Conservation (phyloP, 2,797 vertebrate species). For the Mycteria americana region DNA sequence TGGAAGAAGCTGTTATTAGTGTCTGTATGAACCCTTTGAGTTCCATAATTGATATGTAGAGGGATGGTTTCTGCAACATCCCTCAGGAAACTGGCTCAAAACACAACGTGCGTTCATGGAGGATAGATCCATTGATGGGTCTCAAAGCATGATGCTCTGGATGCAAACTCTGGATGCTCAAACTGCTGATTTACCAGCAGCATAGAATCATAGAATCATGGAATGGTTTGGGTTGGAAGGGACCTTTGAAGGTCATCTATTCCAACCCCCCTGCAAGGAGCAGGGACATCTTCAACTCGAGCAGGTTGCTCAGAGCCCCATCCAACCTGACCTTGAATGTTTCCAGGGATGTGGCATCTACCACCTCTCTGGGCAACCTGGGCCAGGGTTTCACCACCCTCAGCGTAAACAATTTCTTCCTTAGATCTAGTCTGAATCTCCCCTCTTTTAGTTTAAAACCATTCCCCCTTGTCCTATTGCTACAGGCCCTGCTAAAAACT, state of each 20-base stretch:
- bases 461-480: too few relatives aligned
- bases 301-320: background rate
- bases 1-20: background rate
- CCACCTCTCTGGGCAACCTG: background rate
- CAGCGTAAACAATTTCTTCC: rapidly evolving
- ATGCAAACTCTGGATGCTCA: background rate
- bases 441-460: too few relatives aligned
- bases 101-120: rapidly evolving
- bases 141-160: background rate
- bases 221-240: background rate
- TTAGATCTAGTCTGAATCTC: too few relatives aligned
- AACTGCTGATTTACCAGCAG: background rate
- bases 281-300: background rate
- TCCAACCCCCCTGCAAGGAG: background rate
- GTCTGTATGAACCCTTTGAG: background rate
- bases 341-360: background rate
- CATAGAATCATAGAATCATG: background rate
- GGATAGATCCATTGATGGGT: too few relatives aligned
- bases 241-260: background rate
- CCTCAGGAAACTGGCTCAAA: background rate
- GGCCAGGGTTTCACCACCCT: rapidly evolving
- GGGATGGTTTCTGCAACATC: background rate
- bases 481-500: too few relatives aligned
- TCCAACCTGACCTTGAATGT: background rate
- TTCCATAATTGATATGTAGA: background rate